Evolutionary conservation across 2,113 vertebrate species (phyloP).

Genomic region (Halichoerus grypus): DNA sequence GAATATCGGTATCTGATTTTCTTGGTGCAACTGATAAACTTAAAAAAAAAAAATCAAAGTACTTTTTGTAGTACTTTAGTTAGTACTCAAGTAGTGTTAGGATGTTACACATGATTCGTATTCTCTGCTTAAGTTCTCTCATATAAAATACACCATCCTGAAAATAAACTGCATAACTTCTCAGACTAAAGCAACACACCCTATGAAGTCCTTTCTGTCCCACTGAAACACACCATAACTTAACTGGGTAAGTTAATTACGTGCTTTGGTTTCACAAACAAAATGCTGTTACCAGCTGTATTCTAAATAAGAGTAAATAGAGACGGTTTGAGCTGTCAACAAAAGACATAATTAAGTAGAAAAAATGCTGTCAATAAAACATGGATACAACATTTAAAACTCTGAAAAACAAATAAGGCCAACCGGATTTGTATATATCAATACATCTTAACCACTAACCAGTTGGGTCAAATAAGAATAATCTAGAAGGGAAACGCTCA

Average conservation of each 20-base stretch:
- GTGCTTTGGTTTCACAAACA: slow-evolving; percentile 74
- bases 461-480: slow-evolving; percentile 17
- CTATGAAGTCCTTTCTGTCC: background rate
- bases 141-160: background rate
- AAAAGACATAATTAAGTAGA: slow-evolving; percentile 74
- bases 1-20: slow-evolving; percentile 17
- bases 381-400: slow-evolving; percentile 66
- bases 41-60: slow-evolving; percentile 35
- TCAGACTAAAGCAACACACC: slow-evolving; percentile 18
- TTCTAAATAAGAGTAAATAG: slow-evolving; percentile 75
- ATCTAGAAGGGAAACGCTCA: slow-evolving; percentile 11
- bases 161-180: background rate
- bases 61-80: background rate
- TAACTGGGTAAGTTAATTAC: slow-evolving; percentile 71
- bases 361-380: slow-evolving; percentile 76
- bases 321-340: slow-evolving; percentile 78
- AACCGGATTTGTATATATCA: background rate
- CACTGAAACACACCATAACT: slow-evolving; percentile 60
- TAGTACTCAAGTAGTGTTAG: background rate
- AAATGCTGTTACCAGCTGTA: slow-evolving; percentile 79
- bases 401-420: slow-evolving; percentile 57
- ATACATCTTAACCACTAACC: slow-evolving; percentile 30
- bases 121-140: background rate
- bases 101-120: background rate
- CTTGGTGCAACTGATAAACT: background rate